Base-by-base conservation (phyloP, 1,140 invertebrate genomes). In the Phortica variegata region DNA sequence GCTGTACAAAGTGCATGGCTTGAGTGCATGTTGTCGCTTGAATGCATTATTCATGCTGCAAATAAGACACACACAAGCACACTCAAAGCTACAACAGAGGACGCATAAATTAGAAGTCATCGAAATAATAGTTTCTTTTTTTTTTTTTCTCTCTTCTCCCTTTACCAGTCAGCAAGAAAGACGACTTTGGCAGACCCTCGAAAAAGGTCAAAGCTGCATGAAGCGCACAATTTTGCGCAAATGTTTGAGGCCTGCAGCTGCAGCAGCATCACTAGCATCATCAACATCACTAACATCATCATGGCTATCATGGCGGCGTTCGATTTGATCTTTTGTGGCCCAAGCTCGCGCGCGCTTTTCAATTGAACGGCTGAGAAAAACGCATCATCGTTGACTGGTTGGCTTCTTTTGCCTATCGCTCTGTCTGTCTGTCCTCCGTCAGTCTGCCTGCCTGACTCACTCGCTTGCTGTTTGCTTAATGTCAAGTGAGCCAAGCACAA, bases 91-190 rank as follows among this genome's bases (percentile, higher is more conserved):
- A n/a, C n/a, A n/a, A n/a, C n/a, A n/a, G n/a, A n/a, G n/a, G n/a
- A n/a, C n/a, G n/a, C n/a, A 68, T 66, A 66, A 66, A 66, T 66
- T 66, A 60, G 60, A 66, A 68, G 60, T 52, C 68, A 37, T 56
- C 63, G 58, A 68, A 66, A 66, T 63, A 68, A 66, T 68, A 68
- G 63, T 63, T 60, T 68, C 68, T 63, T 68, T 66, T 66, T 37
- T 33, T n/a, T 9, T 43, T 60, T 29, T 29, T 29, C 6, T 29
- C 12, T 29, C 12, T 7, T 29, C 12, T 29, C 12, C 12, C 6
- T 29, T 7, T 29, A 7, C 12, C 12, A 29, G 12, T n/a, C 16
- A n/a, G n/a, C n/a, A n/a, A n/a, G n/a, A n/a, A n/a, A n/a, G 33
- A 4, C 33, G 8, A 34, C 48, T 49, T 47, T 49, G 48, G 50